Evolutionary conservation across 2,113 vertebrate genomes (phyloP).

Genomic region (Herpetotheres cachinnans): DNA sequence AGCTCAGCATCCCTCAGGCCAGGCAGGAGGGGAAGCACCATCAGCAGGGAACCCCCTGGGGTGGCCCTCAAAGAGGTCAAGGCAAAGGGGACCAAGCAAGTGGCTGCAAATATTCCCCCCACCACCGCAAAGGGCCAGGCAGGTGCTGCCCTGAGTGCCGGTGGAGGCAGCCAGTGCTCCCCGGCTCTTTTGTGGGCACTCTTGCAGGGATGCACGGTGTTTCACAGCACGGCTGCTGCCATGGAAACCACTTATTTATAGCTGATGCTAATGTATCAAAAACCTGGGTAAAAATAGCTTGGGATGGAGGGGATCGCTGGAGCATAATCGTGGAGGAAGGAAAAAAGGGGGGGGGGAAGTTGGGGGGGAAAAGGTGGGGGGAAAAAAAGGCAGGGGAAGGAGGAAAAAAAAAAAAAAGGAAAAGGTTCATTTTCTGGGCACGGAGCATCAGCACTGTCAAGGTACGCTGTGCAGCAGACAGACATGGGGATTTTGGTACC

Average conservation of each 20-base stretch:
- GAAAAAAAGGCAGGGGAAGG: too few relatives aligned
- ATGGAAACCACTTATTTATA: slow-evolving; percentile 69
- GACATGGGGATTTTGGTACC: background rate
- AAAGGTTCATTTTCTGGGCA: background rate
- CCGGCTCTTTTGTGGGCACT: background rate
- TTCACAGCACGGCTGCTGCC: slow-evolving; percentile 3
- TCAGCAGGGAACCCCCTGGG: accelerated
- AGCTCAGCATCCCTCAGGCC: background rate
- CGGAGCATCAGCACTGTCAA: background rate
- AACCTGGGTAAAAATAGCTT: slow-evolving; percentile 54
- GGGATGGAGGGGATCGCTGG: background rate
- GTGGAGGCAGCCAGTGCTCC: background rate
- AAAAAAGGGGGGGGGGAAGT: background rate
- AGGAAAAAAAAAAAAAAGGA: too few relatives aligned
- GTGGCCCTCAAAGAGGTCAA: background rate
- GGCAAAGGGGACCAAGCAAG: background rate
- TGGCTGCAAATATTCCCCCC: background rate
- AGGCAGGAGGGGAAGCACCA: background rate
- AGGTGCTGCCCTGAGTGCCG: accelerated
- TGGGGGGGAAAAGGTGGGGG: accelerated
- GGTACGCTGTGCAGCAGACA: background rate
- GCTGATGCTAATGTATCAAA: slow-evolving; percentile 26
- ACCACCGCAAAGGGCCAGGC: too few relatives aligned
- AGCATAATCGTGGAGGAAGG: background rate
- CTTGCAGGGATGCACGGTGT: background rate